Conservation (phyloP, 2,113 vertebrate species). For the Istiophorus platypterus region DNA sequence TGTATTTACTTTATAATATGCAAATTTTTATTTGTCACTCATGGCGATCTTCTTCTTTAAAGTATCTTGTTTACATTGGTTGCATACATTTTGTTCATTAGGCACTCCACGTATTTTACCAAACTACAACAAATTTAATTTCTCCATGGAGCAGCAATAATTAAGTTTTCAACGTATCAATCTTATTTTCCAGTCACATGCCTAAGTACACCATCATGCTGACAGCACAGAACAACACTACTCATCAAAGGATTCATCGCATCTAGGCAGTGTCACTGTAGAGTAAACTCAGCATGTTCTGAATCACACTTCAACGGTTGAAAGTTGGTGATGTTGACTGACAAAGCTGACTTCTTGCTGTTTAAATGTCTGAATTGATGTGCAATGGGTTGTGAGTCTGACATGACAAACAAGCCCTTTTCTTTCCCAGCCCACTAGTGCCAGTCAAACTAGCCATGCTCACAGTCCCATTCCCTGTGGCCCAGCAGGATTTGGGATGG, state of each 20-base stretch:
- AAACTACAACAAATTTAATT: not conserved
- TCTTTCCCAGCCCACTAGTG: constrained; percentile 19
- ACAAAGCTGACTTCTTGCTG: constrained; percentile 21
- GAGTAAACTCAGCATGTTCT: not conserved
- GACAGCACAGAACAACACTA: not conserved
- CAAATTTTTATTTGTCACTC: not conserved
- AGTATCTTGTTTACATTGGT: not conserved
- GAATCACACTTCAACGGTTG: constrained; percentile 10
- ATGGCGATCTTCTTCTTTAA: not conserved
- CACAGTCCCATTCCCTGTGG: constrained; percentile 44
- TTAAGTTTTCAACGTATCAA: not conserved
- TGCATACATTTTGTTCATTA: not conserved
- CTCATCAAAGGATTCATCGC: not conserved
- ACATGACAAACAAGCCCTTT: constrained; percentile 25
- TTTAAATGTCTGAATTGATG: constrained; percentile 13
- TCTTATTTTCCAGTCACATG: not conserved
- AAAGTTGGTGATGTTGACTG: constrained; percentile 7
- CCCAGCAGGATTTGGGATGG: constrained; percentile 57
- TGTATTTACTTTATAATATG: not conserved
- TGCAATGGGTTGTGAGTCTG: constrained; percentile 12
- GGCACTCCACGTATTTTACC: not conserved
- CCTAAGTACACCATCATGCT: not conserved
- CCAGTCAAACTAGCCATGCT: constrained; percentile 40
- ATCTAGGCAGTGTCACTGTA: not conserved
- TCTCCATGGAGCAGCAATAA: not conserved